phyloP scores from a whole-genome alignment of 2,888 invertebrate species.

The Atethmia centrago region DNA sequence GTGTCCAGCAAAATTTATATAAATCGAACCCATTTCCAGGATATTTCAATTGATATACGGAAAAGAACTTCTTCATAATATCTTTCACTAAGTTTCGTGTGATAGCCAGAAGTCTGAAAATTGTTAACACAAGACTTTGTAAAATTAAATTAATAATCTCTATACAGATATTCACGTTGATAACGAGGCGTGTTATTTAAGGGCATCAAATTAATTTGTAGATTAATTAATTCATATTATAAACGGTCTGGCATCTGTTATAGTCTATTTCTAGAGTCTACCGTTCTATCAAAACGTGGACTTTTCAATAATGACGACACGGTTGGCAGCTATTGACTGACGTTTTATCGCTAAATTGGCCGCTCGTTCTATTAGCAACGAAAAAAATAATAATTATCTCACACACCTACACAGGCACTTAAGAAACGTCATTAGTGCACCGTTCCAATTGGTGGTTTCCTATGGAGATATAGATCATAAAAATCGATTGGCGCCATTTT shows the following conservation, averaged over 20 bases:
- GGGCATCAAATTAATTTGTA: constrained; percentile 33
- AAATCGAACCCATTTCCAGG: background rate
- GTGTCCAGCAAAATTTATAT: too few species aligned
- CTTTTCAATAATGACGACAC: background rate
- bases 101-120: background rate
- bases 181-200: constrained; percentile 37
- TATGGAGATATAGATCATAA: too few species aligned
- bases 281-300: background rate
- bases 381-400: too few species aligned
- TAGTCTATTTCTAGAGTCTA: background rate
- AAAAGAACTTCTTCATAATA: background rate
- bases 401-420: too few species aligned
- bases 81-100: background rate
- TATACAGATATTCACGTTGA: background rate
- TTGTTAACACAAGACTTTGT: background rate
- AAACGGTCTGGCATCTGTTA: constrained; percentile 5
- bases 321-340: background rate
- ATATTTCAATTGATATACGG: background rate
- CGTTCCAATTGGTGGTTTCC: too few species aligned
- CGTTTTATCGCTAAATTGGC: too few species aligned
- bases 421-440: too few species aligned
- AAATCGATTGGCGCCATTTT: too few species aligned
- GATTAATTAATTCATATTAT: constrained; percentile 35
- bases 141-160: too few species aligned
- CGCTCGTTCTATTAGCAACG: too few species aligned